phyloP scores from a whole-genome alignment of 1,140 invertebrate genomes.

The Cyclina sinensis region DNA sequence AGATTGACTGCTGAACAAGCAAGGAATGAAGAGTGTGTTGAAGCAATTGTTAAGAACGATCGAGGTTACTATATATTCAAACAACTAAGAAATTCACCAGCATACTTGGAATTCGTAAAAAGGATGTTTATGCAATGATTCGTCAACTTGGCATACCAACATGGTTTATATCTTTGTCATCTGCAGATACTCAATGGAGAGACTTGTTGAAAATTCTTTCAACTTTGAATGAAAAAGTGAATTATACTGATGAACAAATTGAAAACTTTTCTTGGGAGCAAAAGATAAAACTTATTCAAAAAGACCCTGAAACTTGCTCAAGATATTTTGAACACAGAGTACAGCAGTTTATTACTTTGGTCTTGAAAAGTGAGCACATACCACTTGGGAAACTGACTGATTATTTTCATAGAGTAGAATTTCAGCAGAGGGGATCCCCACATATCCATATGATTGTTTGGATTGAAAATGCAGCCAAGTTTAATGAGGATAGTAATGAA shows the following conservation, averaged over 20 bases:
- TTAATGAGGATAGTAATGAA: not conserved
- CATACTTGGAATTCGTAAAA: slow-evolving; percentile 37
- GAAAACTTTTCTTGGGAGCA: slow-evolving; percentile 38
- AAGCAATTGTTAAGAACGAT: slow-evolving; percentile 37
- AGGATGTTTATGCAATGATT: slow-evolving; percentile 41
- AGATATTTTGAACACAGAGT: slow-evolving; percentile 49
- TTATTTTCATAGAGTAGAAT: slow-evolving; percentile 39
- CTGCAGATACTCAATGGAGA: slow-evolving; percentile 32
- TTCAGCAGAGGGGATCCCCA: slow-evolving; percentile 29
- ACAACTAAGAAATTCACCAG: slow-evolving; percentile 28
- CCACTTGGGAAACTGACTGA: slow-evolving; percentile 12
- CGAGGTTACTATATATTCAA: slow-evolving; percentile 32
- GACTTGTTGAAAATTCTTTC: slow-evolving; percentile 16
- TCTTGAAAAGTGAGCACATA: not conserved
- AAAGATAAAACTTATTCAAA: slow-evolving; percentile 55
- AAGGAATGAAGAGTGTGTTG: slow-evolving; percentile 9
- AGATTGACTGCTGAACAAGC: not conserved
- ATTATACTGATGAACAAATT: not conserved
- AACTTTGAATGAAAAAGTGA: slow-evolving; percentile 11
- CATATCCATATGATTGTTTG: slow-evolving; percentile 39
- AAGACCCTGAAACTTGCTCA: slow-evolving; percentile 49
- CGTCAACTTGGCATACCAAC: slow-evolving; percentile 21
- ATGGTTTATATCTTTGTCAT: slow-evolving; percentile 34
- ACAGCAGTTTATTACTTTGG: slow-evolving; percentile 25
- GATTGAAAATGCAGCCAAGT: slow-evolving; percentile 31